A percentile compares a stretch with the other conserved stretches of the same genome.
These are phyloP conservation scores for Sphaeridia pumilis DNA, from an alignment of 2,888 invertebrate genomes.

Conservation along the genomic window DNA sequence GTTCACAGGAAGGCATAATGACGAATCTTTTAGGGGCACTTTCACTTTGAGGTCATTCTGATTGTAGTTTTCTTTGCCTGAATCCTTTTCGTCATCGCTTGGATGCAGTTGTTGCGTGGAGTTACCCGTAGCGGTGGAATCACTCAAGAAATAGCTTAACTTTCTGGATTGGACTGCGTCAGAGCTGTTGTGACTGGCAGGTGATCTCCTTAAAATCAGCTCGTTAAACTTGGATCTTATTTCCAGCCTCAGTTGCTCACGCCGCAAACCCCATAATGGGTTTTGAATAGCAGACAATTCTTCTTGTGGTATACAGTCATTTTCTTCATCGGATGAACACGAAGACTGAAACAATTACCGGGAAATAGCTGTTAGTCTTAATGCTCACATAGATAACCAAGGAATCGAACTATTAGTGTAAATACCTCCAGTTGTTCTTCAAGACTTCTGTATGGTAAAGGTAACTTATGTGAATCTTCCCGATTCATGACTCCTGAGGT, in stretches of 20 bases:
- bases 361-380: not conserved
- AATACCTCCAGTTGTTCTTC: constrained; percentile 30
- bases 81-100: not conserved
- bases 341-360: constrained; percentile 16
- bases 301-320: constrained; percentile 19
- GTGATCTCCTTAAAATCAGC: constrained; percentile 14
- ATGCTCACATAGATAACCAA: constrained; percentile 1
- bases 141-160: constrained; percentile 10
- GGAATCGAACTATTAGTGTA: too few species aligned
- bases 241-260: constrained; percentile 24
- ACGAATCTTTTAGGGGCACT: too few species aligned
- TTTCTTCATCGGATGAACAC: constrained; percentile 24
- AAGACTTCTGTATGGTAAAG: constrained; percentile 26
- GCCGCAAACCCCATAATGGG: constrained; percentile 21
- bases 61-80: constrained; percentile 11
- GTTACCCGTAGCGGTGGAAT: constrained; percentile 7
- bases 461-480: constrained; percentile 5
- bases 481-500: constrained; percentile 4
- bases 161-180: not conserved
- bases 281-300: constrained; percentile 25
- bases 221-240: constrained; percentile 22
- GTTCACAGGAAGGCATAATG: too few species aligned
- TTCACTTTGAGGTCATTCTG: too few species aligned
- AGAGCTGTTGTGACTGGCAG: constrained; percentile 1
- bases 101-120: not conserved